Evolutionary conservation across 2,797 vertebrate genomes (phyloP).

Genomic region (Varecia variegata): DNA sequence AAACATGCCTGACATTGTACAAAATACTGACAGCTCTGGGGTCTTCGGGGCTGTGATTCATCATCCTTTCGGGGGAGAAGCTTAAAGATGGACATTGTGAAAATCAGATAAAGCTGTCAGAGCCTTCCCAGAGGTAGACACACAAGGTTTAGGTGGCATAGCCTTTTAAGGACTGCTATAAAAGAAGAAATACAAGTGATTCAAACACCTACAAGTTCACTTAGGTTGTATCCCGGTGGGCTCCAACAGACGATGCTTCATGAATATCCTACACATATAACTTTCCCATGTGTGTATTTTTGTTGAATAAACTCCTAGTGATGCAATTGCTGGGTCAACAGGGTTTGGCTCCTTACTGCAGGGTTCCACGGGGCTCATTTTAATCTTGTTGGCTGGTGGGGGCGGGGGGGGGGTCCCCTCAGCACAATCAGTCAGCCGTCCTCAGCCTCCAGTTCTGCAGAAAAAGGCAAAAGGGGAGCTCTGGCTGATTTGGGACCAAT

Average conservation of each 20-base stretch:
- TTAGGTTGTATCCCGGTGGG: background rate
- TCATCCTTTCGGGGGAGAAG: background rate
- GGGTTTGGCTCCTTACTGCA: background rate
- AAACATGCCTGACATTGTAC: rapidly evolving
- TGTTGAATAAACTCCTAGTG: background rate
- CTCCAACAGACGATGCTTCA: background rate
- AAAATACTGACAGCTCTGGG: too few species aligned
- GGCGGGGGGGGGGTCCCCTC: too few species aligned
- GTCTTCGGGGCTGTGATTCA: background rate
- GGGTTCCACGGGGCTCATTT: background rate
- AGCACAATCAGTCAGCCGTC: background rate
- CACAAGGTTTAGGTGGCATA: background rate
- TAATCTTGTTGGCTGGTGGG: background rate
- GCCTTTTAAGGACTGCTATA: background rate
- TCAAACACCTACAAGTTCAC: background rate
- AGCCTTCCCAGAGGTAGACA: background rate
- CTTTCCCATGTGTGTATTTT: background rate
- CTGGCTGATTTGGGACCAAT: background rate
- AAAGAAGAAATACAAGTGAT: background rate
- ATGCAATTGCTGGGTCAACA: background rate
- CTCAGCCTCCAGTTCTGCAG: background rate
- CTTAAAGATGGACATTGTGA: background rate
- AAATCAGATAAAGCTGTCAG: background rate
- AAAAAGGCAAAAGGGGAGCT: background rate
- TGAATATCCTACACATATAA: rapidly evolving